Conservation (phyloP, 2,113 vertebrate species). For the Actenoides hombroni region DNA sequence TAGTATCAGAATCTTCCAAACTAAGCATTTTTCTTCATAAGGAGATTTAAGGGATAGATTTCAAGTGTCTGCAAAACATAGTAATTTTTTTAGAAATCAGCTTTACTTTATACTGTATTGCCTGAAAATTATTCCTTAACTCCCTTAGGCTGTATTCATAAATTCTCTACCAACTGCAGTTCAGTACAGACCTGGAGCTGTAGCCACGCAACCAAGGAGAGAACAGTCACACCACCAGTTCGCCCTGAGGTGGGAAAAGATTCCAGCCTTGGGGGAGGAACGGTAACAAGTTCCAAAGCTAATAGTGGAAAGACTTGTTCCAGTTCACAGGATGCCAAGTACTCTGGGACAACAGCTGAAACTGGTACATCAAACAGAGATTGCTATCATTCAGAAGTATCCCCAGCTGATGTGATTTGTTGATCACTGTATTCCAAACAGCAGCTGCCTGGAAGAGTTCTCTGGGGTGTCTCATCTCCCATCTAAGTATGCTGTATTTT, state of each 20-base stretch:
- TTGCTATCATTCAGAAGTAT: not conserved
- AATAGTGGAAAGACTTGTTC: not conserved
- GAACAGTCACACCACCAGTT: not conserved
- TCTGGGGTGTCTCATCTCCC: not conserved
- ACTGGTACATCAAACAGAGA: not conserved
- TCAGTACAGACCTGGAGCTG: not conserved
- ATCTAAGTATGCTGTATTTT: not conserved
- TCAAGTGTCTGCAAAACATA: not conserved
- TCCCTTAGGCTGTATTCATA: not conserved
- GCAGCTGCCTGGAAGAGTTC: not conserved
- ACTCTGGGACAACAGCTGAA: not conserved
- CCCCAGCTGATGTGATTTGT: not conserved
- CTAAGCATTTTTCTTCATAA: not conserved
- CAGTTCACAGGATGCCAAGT: not conserved
- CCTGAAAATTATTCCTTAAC: not conserved
- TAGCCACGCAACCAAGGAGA: not conserved
- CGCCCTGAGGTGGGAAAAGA: not conserved
- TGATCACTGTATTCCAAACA: not conserved
- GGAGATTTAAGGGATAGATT: not conserved
- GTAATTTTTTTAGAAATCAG: not conserved
- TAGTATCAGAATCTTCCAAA: not conserved
- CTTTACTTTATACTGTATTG: not conserved
- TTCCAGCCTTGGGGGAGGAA: not conserved
- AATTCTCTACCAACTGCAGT: not conserved
- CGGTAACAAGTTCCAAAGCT: not conserved